These are phyloP conservation scores for Odontomyia ornata DNA, from an alignment of 2,888 invertebrate genomes.

Conservation along the genomic window DNA sequence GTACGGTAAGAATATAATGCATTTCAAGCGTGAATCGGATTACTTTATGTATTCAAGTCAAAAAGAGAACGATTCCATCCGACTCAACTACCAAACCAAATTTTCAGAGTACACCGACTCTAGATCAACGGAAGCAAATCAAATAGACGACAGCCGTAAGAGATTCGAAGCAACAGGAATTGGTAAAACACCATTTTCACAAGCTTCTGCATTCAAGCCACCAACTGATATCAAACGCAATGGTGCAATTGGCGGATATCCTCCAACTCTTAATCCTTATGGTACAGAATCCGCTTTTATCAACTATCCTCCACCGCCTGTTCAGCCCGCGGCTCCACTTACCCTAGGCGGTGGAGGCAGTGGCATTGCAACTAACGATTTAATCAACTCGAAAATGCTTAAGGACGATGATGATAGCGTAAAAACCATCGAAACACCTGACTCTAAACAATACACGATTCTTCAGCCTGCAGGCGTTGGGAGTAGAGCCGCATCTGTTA, in stretches of 20 bases:
- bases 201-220: slow-evolving; percentile 83
- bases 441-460: slow-evolving; percentile 85
- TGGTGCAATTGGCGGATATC: slow-evolving; percentile 62
- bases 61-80: slow-evolving; percentile 63
- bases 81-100: slow-evolving; percentile 58
- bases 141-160: slow-evolving; percentile 48
- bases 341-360: background rate
- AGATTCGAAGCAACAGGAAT: slow-evolving; percentile 51
- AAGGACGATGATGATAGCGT: slow-evolving; percentile 51
- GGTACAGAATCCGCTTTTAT: slow-evolving; percentile 79
- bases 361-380: slow-evolving; percentile 11
- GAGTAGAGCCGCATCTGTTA: slow-evolving; percentile 81
- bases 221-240: slow-evolving; percentile 73
- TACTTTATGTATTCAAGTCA: slow-evolving; percentile 67
- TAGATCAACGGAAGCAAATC: slow-evolving; percentile 45
- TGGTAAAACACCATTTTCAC: slow-evolving; percentile 72
- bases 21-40: slow-evolving; percentile 68
- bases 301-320: slow-evolving; percentile 68
- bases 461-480: slow-evolving; percentile 84
- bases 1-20: slow-evolving; percentile 54
- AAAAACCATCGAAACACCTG: slow-evolving; percentile 60
- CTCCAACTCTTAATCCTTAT: slow-evolving; percentile 68
- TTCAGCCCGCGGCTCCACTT: background rate
- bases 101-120: slow-evolving; percentile 44
- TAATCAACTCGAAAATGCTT: slow-evolving; percentile 49